phyloP scores from a whole-genome alignment of 2,113 vertebrate genomes.

The Uropsilus gracilis region DNA sequence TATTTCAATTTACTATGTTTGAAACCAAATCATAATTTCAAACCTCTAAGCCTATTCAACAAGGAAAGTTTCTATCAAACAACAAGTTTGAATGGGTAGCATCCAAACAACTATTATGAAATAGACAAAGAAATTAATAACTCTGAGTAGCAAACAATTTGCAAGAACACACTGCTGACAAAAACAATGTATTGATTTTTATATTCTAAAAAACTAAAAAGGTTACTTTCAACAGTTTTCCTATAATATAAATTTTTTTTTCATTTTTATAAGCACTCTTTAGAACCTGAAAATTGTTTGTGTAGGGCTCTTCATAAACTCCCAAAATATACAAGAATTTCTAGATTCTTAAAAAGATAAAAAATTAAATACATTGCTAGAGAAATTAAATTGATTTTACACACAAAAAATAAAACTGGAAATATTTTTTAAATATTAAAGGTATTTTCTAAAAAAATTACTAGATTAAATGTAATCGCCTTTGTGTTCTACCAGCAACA shows the following conservation, averaged over 20 bases:
- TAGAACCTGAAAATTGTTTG: neutral
- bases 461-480: neutral
- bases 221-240: neutral
- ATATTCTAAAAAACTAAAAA: neutral
- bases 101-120: neutral
- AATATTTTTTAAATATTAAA: neutral
- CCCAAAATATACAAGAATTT: neutral
- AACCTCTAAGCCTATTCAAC: neutral
- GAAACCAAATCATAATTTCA: neutral
- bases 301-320: neutral
- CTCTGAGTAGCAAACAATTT: neutral
- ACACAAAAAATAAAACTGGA: neutral
- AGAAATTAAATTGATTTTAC: neutral
- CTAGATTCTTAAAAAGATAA: neutral
- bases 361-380: neutral
- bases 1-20: neutral
- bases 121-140: neutral
- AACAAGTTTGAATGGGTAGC: neutral
- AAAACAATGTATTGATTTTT: slow-evolving; percentile 43
- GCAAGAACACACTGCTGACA: neutral
- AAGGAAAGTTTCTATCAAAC: neutral
- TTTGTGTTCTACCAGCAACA: neutral
- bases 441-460: neutral
- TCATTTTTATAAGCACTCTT: slow-evolving; percentile 19
- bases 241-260: neutral